phyloP scores from a whole-genome alignment of 2,113 vertebrate species.

The Odocoileus hemionus region DNA sequence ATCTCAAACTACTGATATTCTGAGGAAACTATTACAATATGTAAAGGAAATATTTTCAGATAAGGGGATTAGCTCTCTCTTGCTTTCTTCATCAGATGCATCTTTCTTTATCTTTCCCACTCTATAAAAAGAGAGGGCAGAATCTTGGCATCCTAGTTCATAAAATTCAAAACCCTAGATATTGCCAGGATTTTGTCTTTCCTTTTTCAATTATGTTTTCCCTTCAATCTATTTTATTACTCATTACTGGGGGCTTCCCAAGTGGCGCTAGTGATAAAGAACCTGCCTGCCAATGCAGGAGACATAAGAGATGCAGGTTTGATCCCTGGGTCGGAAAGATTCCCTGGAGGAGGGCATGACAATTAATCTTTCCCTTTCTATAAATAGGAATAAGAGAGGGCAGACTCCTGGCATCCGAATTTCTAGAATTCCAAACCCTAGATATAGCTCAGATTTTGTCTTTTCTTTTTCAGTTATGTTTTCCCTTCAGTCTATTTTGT shows the following conservation, averaged over 20 bases:
- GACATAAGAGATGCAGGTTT: not conserved
- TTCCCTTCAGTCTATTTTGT: not conserved
- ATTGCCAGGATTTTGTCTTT: conserved; percentile 14
- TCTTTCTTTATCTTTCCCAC: not conserved
- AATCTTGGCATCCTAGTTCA: not conserved
- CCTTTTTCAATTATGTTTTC: not conserved
- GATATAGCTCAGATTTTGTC: conserved; percentile 4
- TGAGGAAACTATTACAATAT: not conserved
- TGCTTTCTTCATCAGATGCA: not conserved
- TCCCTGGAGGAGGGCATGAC: not conserved
- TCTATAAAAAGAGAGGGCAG: not conserved
- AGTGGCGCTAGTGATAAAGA: not conserved
- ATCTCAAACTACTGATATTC: not conserved
- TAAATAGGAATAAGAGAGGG: not conserved
- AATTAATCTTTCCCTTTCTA: not conserved
- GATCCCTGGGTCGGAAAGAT: not conserved
- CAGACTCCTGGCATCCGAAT: not conserved
- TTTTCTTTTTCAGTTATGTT: not conserved
- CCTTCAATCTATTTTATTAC: not conserved
- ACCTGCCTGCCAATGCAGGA: not conserved
- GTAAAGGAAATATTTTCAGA: conserved; percentile 11
- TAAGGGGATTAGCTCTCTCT: not conserved
- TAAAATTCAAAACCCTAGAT: not conserved
- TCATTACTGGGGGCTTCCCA: not conserved
- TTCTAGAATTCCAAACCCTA: not conserved